Evolutionary conservation across 2,797 vertebrate species (phyloP).

Genomic region (Caiman crocodilus): DNA sequence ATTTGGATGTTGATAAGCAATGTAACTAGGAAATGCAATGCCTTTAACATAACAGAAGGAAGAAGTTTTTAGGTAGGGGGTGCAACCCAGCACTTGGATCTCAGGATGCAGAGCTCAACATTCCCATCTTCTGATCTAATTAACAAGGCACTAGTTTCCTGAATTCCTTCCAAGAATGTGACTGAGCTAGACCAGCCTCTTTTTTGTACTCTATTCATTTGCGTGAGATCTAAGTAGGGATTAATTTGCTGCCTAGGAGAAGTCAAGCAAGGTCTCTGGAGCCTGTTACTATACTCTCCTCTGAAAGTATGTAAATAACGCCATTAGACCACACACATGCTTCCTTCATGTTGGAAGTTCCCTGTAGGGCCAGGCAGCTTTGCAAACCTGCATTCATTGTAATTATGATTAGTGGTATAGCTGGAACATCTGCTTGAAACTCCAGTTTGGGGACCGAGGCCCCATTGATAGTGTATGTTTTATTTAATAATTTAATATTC

Average conservation of each 20-base stretch:
- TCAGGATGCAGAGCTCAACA: neutral
- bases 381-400: neutral
- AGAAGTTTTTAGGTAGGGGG: neutral
- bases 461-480: neutral
- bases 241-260: neutral
- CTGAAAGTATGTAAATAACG: neutral
- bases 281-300: neutral
- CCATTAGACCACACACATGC: neutral
- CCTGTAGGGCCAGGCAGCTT: conserved; percentile 25
- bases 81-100: neutral
- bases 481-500: rapidly evolving
- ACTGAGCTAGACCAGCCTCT: neutral
- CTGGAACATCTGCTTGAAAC: neutral
- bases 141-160: conserved; percentile 18
- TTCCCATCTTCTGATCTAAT: neutral
- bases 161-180: neutral
- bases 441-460: neutral
- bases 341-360: conserved; percentile 1
- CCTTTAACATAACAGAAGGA: neutral
- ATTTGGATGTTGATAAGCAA: neutral
- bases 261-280: neutral
- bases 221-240: neutral
- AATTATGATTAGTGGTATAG: neutral
- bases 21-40: neutral
- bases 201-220: neutral